Base-by-base conservation (phyloP, 2,888 invertebrate species). In the Catocala fraxini region DNA sequence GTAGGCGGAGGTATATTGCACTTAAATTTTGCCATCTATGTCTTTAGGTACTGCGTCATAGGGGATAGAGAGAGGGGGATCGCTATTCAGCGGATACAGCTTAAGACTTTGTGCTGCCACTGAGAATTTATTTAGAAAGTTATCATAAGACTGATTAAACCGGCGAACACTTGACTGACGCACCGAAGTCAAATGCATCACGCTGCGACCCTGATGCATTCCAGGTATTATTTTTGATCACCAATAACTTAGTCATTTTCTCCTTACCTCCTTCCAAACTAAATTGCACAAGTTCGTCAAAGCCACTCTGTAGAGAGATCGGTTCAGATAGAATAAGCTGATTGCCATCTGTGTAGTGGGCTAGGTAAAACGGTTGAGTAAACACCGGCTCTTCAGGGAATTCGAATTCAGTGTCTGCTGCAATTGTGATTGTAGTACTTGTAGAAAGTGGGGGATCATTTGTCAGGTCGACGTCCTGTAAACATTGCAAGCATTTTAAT, bases 371-470 rank as follows among this genome's bases (percentile, higher is more conserved):
- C 10, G 93, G 66, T 73, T 88, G 75, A 1, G 85, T 79, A 79
- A 95, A 95, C 15, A 89, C 79, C 15, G 91, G 94, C 54, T 92
- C 91, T 42, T 90, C 90, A 0, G 95, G 93, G 43, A 94, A 80
- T 75, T 88, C 83, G 66, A 89, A 89, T 45, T 85, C 79, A 11
- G 84, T 71, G 70, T 93, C 89, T 9, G 89, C 85, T 51, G 78
- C 66, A 34, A 95, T 87, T 13, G 79, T 86, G 6, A 95, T 65
- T 12, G 84, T 88, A 3, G 87, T 85, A 11, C 57, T 74, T 3
- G 75, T 77, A 10, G 89, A 87, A 11, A 68, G 70, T 0, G 81
- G 82, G 0, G 81, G 83, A 65, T 89, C 88, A 4, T 58, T 70
- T 0, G 94, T 94, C 11, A 13, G 51, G 66, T 94, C 94, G 10